Conservation (phyloP, 2,797 vertebrate genomes). For the Craterocephalus amniculus region DNA sequence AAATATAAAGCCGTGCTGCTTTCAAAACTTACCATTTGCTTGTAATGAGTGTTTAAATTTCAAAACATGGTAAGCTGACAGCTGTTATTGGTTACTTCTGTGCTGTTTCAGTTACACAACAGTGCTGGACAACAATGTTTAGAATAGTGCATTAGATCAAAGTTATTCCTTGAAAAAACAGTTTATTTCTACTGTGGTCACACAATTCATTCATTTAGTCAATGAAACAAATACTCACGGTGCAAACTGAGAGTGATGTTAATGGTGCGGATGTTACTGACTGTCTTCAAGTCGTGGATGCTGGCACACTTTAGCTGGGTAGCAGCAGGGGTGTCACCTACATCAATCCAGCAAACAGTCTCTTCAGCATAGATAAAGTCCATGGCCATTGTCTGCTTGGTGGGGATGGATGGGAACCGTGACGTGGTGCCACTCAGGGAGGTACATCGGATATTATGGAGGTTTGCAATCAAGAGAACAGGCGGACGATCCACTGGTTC, state of each 20-base stretch:
- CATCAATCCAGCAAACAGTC: constrained; percentile 95
- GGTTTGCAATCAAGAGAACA: constrained; percentile 93
- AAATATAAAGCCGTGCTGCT: constrained; percentile 19
- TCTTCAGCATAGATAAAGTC: constrained; percentile 94
- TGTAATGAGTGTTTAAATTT: constrained; percentile 28
- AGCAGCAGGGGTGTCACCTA: constrained; percentile 89
- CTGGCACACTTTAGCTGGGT: constrained; percentile 94
- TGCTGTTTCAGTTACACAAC: not conserved
- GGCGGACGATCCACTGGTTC: constrained; percentile 94
- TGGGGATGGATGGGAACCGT: constrained; percentile 87
- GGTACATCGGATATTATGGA: constrained; percentile 94
- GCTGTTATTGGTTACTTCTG: constrained; percentile 20
- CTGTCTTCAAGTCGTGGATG: constrained; percentile 91
- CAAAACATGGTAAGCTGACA: constrained; percentile 14
- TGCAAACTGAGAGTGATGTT: constrained; percentile 97
- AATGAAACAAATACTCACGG: constrained; percentile 84
- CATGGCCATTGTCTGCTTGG: constrained; percentile 97
- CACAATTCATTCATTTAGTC: not conserved
- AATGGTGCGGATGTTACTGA: constrained; percentile 89
- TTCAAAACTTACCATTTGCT: constrained; percentile 47
- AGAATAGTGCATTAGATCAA: not conserved
- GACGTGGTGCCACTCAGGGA: constrained; percentile 86
- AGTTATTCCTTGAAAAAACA: constrained; percentile 4
- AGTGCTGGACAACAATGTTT: not conserved
- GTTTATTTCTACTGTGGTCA: not conserved